Evolutionary conservation across 2,888 invertebrate genomes (phyloP).

Genomic region (Sesia apiformis): DNA sequence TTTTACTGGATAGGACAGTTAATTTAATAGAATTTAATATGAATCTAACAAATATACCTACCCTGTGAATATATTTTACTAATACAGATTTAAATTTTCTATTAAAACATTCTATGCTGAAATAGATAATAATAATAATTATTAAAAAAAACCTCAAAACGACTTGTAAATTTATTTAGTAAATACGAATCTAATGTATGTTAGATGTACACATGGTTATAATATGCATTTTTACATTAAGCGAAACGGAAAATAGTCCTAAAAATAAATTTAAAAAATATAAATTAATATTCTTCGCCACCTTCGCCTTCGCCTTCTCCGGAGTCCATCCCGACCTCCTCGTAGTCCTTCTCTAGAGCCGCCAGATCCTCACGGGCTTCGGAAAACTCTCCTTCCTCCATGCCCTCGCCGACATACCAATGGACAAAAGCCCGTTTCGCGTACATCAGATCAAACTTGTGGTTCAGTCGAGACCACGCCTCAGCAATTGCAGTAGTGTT

Average conservation of each 20-base stretch:
- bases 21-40: too few species aligned
- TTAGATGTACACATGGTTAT: too few species aligned
- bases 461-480: constrained; percentile 96
- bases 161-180: too few species aligned
- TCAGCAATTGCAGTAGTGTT: constrained; percentile 99
- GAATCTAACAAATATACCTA: too few species aligned
- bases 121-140: too few species aligned
- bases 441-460: constrained; percentile 97
- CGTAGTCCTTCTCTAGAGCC: constrained; percentile 88
- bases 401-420: constrained; percentile 92
- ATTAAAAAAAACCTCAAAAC: too few species aligned
- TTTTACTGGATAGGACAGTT: too few species aligned
- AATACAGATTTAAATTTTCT: too few species aligned
- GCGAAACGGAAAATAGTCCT: constrained; percentile 21
- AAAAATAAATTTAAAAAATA: constrained; percentile 28
- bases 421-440: constrained; percentile 97
- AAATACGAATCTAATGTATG: too few species aligned
- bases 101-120: too few species aligned
- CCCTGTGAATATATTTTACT: too few species aligned
- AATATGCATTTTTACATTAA: neutral
- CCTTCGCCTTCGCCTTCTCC: constrained; percentile 87
- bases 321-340: constrained; percentile 90
- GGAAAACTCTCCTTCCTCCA: constrained; percentile 91
- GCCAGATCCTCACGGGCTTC: constrained; percentile 79
- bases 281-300: constrained; percentile 82